Base-by-base conservation (phyloP, 2,113 vertebrate genomes). In the Nothoprocta perdicaria region DNA sequence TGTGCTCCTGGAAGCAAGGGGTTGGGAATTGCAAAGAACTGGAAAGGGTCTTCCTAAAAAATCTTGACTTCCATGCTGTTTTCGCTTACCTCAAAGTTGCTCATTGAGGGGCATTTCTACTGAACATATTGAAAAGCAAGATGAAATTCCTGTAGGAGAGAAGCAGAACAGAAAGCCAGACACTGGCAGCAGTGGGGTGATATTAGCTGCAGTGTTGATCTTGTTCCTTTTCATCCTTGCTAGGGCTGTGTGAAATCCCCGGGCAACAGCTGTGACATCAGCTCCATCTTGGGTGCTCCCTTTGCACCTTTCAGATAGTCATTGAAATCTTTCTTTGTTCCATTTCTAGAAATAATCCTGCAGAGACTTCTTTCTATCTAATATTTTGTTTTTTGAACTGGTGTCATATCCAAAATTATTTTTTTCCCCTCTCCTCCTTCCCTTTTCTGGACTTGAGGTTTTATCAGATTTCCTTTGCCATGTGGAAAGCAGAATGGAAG, bases 61-160 rank as follows among this genome's bases (percentile, higher is more conserved):
- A 7, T 80, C 41, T 4, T 18, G n/a, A 6, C 10, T 53, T 16
- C 23, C 6, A 55, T 2, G 1, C 5, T 43, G 14, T 26, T 71
- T 35, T 27, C 22, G 61, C 29, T 52, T 40, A 45, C 9, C 2
- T 7, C 29, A 85, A 76, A 40, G 2, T 14, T 71, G 18, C 19
- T 82, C 35, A 18, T 24, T 5, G 22, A 52, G 2, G n/a, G 21
- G 10, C 4, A 11, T 71, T 86, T 65, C 48, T 87, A 55, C 17
- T 78, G 13, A 0, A 0, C 19, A 21, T 15, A 76, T 58, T 46
- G 46, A 46, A 10, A 52, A 53, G 6, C 2, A 2, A 0, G 1
- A 5, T 33, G 57, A 63, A 52, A 43, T 6, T 4, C 12, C 62
- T 21, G 5, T 11, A 19, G 35, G n/a, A 79, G 33, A 48, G 38